Conservation (phyloP, 2,797 vertebrate species). For the Hydrocynus forskahlii region DNA sequence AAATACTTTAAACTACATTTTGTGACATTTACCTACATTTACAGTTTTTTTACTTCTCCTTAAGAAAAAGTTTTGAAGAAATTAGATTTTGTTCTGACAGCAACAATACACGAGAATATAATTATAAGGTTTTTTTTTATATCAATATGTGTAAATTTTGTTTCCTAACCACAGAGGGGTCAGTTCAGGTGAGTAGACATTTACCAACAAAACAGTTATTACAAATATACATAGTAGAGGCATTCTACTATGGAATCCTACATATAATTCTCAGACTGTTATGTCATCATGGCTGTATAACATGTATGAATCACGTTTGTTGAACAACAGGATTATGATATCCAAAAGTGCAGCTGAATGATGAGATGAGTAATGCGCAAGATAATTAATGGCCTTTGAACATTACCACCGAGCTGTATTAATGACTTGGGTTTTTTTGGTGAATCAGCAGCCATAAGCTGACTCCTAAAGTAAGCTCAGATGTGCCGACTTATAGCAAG, state of each 20-base stretch:
- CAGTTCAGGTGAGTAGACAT: not conserved
- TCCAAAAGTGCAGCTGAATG: not conserved
- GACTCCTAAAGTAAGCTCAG: not conserved
- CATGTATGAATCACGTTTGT: not conserved
- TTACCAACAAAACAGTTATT: not conserved
- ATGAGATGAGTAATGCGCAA: not conserved
- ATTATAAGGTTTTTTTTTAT: no score
- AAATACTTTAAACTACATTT: no score
- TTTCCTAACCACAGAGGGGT: not conserved
- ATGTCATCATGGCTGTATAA: not conserved
- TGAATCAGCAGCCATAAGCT: conserved; percentile 1
- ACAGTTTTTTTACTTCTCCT: no score
- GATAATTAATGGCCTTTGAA: conserved; percentile 1
- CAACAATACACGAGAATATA: not conserved
- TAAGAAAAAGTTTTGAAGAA: not conserved
- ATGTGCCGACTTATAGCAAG: not conserved
- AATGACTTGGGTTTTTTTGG: not conserved
- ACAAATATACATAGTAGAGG: not conserved
- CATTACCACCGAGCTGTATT: not conserved
- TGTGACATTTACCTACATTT: no score
- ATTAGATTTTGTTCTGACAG: not conserved
- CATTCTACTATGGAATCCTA: not conserved
- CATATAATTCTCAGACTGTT: not conserved
- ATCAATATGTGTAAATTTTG: not conserved
- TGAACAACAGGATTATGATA: not conserved